Conservation (phyloP, 2,113 vertebrate species). For the Chunga burmeisteri region DNA sequence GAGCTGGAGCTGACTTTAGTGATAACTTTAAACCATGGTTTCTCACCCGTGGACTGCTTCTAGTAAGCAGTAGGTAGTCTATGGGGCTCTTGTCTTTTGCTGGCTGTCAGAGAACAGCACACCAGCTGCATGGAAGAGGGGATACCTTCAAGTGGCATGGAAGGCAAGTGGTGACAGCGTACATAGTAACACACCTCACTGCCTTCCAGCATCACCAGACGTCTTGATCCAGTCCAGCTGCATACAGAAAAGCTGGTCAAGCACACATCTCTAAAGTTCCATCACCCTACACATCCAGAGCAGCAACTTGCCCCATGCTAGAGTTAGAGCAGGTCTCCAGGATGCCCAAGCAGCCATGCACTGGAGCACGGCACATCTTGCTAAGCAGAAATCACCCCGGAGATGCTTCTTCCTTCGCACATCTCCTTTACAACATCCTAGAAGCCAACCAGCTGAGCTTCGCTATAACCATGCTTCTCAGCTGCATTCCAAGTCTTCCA, state of each 20-base stretch:
- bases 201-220: neutral
- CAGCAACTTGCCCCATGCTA: neutral
- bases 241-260: neutral
- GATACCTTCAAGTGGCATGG: neutral
- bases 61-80: neutral
- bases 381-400: neutral
- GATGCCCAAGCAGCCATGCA: rapidly evolving
- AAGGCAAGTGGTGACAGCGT: neutral
- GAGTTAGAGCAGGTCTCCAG: neutral
- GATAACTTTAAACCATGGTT: neutral
- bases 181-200: neutral
- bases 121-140: neutral
- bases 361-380: neutral
- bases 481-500: neutral
- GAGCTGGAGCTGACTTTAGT: neutral
- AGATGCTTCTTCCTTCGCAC: neutral
- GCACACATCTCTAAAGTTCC: neutral
- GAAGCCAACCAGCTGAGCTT: neutral
- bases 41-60: neutral
- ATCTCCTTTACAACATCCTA: neutral
- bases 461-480: neutral
- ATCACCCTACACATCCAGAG: neutral
- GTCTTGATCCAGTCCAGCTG: neutral
- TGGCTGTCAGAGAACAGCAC: neutral
- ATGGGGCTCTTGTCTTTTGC: neutral